Evolutionary conservation across 2,888 invertebrate species (phyloP).

Genomic region (Agonopterix subpropinquella): DNA sequence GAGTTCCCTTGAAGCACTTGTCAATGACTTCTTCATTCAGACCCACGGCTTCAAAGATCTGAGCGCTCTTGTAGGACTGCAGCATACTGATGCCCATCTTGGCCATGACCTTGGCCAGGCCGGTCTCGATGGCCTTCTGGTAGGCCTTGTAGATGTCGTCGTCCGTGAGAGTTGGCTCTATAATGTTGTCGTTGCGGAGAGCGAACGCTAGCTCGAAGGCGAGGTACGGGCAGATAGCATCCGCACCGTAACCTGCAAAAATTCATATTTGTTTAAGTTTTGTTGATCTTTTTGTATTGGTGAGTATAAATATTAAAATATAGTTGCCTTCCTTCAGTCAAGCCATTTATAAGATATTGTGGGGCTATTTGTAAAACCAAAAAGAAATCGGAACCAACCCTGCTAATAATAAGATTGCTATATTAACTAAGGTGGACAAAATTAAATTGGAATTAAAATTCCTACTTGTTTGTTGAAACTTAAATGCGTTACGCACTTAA

Average conservation of each 20-base stretch:
- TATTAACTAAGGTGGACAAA: no score
- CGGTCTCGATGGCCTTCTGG: constrained; percentile 92
- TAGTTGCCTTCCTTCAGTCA: no score
- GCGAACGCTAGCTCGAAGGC: constrained; percentile 95
- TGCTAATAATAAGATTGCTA: no score
- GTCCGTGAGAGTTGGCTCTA: constrained; percentile 86
- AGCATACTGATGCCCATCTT: constrained; percentile 99
- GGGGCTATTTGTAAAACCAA: no score
- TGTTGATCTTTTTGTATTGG: not conserved
- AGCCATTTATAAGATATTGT: no score
- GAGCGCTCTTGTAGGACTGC: constrained; percentile 99
- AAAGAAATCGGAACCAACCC: no score
- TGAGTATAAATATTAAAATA: not conserved
- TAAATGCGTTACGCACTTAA: no score
- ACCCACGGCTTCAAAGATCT: constrained; percentile 99
- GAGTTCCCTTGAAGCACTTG: constrained; percentile 91
- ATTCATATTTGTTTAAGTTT: not conserved
- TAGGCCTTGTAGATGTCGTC: constrained; percentile 90
- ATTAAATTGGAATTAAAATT: no score
- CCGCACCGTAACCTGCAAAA: constrained; percentile 89
- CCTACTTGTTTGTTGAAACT: no score
- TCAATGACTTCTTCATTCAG: constrained; percentile 94
- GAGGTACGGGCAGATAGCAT: constrained; percentile 97
- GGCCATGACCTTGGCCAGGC: constrained; percentile 86
- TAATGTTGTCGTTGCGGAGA: constrained; percentile 89